These are phyloP conservation scores for Elysia chlorotica DNA, from an alignment of 1,140 invertebrate genomes.

Conservation along the genomic window DNA sequence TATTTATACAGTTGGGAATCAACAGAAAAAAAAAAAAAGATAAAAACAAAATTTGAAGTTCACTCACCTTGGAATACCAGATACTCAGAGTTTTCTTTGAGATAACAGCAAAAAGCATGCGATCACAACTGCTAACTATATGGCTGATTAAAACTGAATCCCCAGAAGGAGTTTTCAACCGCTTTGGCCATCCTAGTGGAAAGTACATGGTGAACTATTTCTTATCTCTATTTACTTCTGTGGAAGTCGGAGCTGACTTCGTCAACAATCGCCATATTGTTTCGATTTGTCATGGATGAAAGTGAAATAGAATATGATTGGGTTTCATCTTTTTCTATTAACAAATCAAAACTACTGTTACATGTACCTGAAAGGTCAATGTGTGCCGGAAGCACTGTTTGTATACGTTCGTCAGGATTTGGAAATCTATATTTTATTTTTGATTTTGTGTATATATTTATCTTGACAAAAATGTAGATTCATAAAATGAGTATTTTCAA, in stretches of 20 bases:
- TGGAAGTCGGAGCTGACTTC: slow-evolving; percentile 26
- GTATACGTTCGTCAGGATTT: background rate
- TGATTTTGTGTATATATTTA: background rate
- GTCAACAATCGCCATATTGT: slow-evolving; percentile 36
- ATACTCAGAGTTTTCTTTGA: slow-evolving; percentile 81
- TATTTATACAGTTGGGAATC: too few species aligned
- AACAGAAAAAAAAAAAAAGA: too few species aligned
- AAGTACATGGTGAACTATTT: too few species aligned
- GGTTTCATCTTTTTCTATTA: background rate
- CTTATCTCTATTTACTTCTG: too few species aligned
- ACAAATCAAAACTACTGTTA: slow-evolving; percentile 8
- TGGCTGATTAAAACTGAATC: slow-evolving; percentile 73
- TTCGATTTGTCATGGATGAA: background rate
- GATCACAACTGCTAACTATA: slow-evolving; percentile 87
- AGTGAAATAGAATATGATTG: slow-evolving; percentile 15
- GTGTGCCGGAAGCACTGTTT: background rate
- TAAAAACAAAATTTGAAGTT: too few species aligned
- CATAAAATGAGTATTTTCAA: too few species aligned
- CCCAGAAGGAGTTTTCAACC: slow-evolving; percentile 75
- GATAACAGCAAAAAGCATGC: slow-evolving; percentile 86
- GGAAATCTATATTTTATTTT: background rate
- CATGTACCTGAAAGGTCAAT: background rate
- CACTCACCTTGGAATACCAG: slow-evolving; percentile 87
- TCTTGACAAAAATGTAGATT: too few species aligned
- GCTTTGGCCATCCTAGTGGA: slow-evolving; percentile 91